Base-by-base conservation (phyloP, 2,113 vertebrate genomes). In the Chaetops frenatus region DNA sequence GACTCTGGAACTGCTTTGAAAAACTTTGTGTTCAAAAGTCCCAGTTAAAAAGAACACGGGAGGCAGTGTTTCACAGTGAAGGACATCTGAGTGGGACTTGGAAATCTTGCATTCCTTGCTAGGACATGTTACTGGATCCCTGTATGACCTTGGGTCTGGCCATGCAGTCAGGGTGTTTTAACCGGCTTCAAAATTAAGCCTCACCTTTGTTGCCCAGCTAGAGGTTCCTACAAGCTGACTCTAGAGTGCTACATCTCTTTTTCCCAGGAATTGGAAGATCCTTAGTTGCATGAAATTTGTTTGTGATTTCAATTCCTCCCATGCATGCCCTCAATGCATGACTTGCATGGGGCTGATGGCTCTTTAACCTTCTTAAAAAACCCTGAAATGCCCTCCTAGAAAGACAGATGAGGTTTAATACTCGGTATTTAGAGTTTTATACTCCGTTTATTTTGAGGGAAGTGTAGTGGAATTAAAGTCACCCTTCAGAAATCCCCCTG, bases 101-200 rank as follows among this genome's bases (percentile, higher is more conserved):
- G 38, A 42, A 74, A 84, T 7, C 25, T 47, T 62, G 24, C 18
- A 13, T 44, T 86, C 19, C 31, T 45, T 86, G 21, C 31, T 48
- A 36, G 31, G 18, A 31, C 0, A 0, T 33, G 22, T 13, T 69
- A 18, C 47, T 53, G 36, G 58, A 25, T 66, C 18, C 19, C 24
- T 23, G 0, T 11, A 36, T 33, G 40, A 36, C 22, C 40, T 77
- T 15, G 19, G 29, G 3, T 67, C 6, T 82, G 31, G 10, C 28
- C 36, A 15, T 62, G 15, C 8, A 54, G 74, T 62, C 42, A 35
- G 0, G 9, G 6, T n/a, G 29, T 74, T 81, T 96, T 62, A 58
- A 10, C 20, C 81, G 42, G 15, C 40, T 90, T 74, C 73, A 81
- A 61, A 62, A 54, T 57, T 38, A 74, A 87, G 15, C 29, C 33